Percentiles rank a stretch among this genome's conserved stretches.
phyloP scores from a whole-genome alignment of 2,113 vertebrate genomes.

The Sinocyclocheilus anophthalmus region DNA sequence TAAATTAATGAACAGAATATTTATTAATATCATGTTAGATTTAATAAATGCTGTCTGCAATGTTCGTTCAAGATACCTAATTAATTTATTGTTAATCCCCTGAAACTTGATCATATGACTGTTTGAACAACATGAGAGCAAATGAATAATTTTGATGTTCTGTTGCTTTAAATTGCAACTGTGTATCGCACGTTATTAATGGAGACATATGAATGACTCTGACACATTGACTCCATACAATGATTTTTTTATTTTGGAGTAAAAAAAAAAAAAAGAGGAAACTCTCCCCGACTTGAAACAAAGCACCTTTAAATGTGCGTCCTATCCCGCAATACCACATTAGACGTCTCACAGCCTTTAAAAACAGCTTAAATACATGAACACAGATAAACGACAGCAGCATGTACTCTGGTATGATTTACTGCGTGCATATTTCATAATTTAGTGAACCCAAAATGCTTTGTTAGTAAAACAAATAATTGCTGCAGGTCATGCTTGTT shows the following conservation, averaged over 20 bases:
- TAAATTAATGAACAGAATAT: not conserved
- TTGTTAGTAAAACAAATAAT: not conserved
- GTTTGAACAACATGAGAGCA: not conserved
- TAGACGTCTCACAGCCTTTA: not conserved
- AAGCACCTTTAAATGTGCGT: conserved; percentile 27
- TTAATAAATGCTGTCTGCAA: not conserved
- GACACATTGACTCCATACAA: conserved; percentile 22
- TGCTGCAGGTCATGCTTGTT: not conserved
- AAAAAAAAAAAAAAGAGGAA: conserved; percentile 41
- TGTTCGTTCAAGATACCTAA: not conserved
- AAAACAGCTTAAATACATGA: conserved; percentile 29
- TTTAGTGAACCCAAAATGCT: not conserved
- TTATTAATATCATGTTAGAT: not conserved
- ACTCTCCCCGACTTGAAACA: conserved; percentile 33
- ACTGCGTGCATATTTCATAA: conserved; percentile 6
- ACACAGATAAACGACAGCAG: conserved; percentile 1
- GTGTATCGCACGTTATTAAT: not conserved
- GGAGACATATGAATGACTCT: not conserved
- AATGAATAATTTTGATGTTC: not conserved
- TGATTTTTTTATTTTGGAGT: conserved; percentile 47
- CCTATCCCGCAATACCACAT: conserved; percentile 1
- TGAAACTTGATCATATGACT: not conserved
- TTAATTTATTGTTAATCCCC: not conserved
- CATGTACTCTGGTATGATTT: not conserved
- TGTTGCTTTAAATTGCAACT: not conserved